Base-by-base conservation (phyloP, 2,797 vertebrate genomes). In the Philypnodon macrostomus region DNA sequence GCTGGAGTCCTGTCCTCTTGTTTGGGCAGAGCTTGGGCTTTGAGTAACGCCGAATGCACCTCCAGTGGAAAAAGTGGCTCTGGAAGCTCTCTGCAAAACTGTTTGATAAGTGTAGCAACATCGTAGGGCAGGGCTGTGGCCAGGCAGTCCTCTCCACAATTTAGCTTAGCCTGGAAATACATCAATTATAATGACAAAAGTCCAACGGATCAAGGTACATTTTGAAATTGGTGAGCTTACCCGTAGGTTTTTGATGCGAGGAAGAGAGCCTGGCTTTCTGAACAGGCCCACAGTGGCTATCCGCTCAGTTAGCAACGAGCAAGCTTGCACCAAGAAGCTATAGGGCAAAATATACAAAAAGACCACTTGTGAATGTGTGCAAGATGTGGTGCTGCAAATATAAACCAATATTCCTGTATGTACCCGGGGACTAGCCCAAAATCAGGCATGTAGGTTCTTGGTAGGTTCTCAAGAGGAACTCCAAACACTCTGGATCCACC, bases 1-100 rank as follows among this genome's bases (percentile, higher is more conserved):
- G 92, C 93, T 36, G 85, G 87, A 33, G 66, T 88, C 80, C 81
- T 90, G 46, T 91, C 89, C 39, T 67, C 32, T 9, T 65, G 77
- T 3, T 38, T 55, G 67, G 80, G 65, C 37, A 95, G 74, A 1
- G 79, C 70, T 65, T 95, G 94, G 32, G 94, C 93, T 77, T 90
- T 91, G 30, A 91, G 79, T 56, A 97, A 67, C 29, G 91, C 89
- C 13, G 87, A 75, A 2, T 94, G 93, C 21, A 95, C 70, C 70
- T 91, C 83, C 2, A 48, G 21, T 10, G 92, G 92, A 17, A 96
- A 77, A 50, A 94, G 50, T 0, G 92, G 92, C 39, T 93, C 91
- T 10, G 91, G 93, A 24, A 95, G 67, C 67, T 95, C 93, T 66
- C 93, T 85, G 58, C 92, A 95, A 72, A 96, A 96, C 81, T 92